phyloP scores from a whole-genome alignment of 2,113 vertebrate genomes.

The Microcebus murinus region DNA sequence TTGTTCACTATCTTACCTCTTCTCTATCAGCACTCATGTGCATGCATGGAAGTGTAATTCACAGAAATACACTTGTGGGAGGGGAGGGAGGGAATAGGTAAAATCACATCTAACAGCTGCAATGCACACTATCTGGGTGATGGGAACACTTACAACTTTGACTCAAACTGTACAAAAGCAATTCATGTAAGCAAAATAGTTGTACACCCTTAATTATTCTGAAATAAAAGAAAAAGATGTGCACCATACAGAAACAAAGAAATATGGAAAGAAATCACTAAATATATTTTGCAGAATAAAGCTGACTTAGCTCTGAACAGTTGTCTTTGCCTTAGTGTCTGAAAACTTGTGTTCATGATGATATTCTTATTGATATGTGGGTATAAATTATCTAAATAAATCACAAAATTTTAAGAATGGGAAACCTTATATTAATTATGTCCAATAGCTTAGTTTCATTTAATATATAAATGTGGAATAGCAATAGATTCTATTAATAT shows the following conservation, averaged over 20 bases:
- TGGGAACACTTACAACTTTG: too few species aligned
- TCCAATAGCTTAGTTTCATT: neutral
- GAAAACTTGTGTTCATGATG: constrained; percentile 27
- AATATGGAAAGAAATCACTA: constrained; percentile 63
- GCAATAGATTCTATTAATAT: neutral
- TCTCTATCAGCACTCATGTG: too few species aligned
- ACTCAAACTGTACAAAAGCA: too few species aligned
- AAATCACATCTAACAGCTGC: too few species aligned
- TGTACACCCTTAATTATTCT: too few species aligned
- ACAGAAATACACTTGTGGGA: too few species aligned
- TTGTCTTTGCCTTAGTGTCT: constrained; percentile 57
- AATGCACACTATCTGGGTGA: too few species aligned
- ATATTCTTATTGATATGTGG: constrained; percentile 3
- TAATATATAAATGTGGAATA: neutral
- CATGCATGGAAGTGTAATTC: too few species aligned
- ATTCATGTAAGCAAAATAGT: too few species aligned
- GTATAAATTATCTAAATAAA: neutral
- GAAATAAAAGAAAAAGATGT: neutral
- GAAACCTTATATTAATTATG: neutral
- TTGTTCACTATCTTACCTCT: too few species aligned
- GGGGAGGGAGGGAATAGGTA: too few species aligned
- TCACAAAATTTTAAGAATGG: neutral
- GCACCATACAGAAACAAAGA: constrained; percentile 12
- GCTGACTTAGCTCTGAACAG: constrained; percentile 14
- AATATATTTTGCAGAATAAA: constrained; percentile 64